Conservation (phyloP, 2,888 invertebrate genomes). For the Dyspetes luteomarginatus region DNA sequence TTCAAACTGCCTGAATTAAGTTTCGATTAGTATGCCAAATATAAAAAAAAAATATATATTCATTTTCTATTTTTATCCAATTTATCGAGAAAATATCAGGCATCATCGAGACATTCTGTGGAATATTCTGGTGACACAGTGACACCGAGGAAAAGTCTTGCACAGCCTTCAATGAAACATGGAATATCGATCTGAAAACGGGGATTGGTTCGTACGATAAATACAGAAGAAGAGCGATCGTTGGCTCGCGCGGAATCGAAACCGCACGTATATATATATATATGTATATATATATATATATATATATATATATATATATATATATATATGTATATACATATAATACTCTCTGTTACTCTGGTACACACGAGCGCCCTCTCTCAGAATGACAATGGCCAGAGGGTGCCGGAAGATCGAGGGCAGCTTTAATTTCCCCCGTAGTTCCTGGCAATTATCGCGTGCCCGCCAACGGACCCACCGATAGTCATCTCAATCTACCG, state of each 20-base stretch:
- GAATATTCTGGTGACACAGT: slow-evolving; percentile 80
- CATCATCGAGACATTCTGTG: neutral
- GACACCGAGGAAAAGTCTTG: slow-evolving; percentile 77
- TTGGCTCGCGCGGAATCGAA: slow-evolving; percentile 70
- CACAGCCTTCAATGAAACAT: slow-evolving; percentile 64
- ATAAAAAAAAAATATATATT: neutral
- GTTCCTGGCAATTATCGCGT: slow-evolving; percentile 82
- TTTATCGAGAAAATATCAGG: slow-evolving; percentile 1
- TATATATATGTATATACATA: no score
- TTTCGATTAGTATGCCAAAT: no score
- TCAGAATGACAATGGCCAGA: slow-evolving; percentile 46
- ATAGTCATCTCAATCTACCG: slow-evolving; percentile 80
- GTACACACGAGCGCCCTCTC: slow-evolving; percentile 40
- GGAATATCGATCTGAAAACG: slow-evolving; percentile 21
- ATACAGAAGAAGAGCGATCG: slow-evolving; percentile 68
- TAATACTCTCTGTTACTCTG: slow-evolving; percentile 19
- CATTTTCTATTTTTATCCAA: neutral
- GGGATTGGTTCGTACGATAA: slow-evolving; percentile 77
- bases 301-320: no score
- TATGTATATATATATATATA: no score
- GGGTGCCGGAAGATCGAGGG: slow-evolving; percentile 80
- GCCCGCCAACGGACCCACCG: slow-evolving; percentile 72
- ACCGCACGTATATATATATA: no score
- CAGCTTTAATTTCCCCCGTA: slow-evolving; percentile 83
- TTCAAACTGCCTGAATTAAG: no score